Base-by-base conservation (phyloP, 2,113 vertebrate genomes). In the Neodontobutis hainanensis region DNA sequence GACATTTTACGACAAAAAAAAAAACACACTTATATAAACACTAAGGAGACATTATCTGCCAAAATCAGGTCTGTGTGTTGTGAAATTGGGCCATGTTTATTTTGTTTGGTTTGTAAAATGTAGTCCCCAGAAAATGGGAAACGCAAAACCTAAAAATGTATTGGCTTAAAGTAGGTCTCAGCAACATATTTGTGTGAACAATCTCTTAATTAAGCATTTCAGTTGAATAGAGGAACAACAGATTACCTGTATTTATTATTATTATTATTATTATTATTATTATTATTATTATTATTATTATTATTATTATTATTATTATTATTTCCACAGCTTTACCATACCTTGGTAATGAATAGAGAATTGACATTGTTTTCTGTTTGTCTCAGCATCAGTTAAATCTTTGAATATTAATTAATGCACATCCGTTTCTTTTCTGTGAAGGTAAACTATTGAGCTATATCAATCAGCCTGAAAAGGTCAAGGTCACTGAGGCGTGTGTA, bases 61-160 rank as follows among this genome's bases (percentile, higher is more conserved):
- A 40, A 40, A 40, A 40, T 40, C 8, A 40, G 5, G 8, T 40
- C 38, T 40, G 38, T 34, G 4, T 34, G 4, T 12, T 55, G 11
- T n/a, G 52, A 55, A 55, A 55, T 55, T 55, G 52, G 52, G 52
- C 36, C 52, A 55, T 55, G 52, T 55, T 55, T 55, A 55, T 55
- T 55, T 55, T 15, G n/a, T n/a, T n/a, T n/a, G 6, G 14, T 38
- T 55, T 3, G 35, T 38, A n/a, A 55, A 55, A 55, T 38, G 35
- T n/a, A 34, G 10, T 34, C 52, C 52, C 12, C 12, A 6, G 11
- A 4, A 36, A 55, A 36, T 4, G 4, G 49, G 14, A 12, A 36
- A n/a, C 12, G 36, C 12, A 55, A 36, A 55, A 55, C 14, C 38
- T 40, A 5, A 40, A 40, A 40, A 40, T 40, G 38, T 40, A 8